Evolutionary conservation across 2,113 vertebrate genomes (phyloP).

Genomic region (Ceyx margarethae): DNA sequence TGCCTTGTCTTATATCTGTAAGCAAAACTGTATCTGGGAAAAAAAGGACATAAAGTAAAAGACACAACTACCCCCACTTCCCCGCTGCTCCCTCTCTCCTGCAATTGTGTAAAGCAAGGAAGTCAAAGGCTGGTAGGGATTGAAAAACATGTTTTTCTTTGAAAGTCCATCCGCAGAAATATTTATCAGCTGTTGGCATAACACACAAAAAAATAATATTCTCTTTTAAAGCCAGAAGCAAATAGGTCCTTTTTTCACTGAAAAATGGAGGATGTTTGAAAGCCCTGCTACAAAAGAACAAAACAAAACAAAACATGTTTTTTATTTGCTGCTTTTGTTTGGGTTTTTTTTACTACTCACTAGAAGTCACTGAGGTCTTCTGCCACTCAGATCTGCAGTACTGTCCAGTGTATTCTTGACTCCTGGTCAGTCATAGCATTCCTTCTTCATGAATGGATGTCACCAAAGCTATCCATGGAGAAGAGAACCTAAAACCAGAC

Average conservation of each 20-base stretch:
- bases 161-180: conserved; percentile 58
- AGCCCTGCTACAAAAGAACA: background rate
- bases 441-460: background rate
- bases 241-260: background rate
- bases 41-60: conserved; percentile 42
- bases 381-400: background rate
- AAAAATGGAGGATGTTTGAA: conserved; percentile 43
- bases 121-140: conserved; percentile 50
- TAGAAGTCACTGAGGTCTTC: background rate
- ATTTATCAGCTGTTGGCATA: conserved; percentile 64
- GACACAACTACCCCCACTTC: conserved; percentile 53
- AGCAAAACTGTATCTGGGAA: conserved; percentile 44
- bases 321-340: background rate
- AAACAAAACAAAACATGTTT: background rate
- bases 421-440: background rate
- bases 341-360: background rate
- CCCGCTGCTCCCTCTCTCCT: conserved; percentile 22
- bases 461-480: background rate
- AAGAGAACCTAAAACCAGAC: background rate
- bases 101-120: conserved; percentile 64
- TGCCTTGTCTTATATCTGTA: conserved; percentile 36
- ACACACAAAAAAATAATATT: conserved; percentile 49
- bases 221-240: conserved; percentile 26
- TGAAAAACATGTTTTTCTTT: conserved; percentile 77
- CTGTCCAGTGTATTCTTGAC: background rate